Conservation (phyloP, 2,113 vertebrate species). For the Lepus europaeus region DNA sequence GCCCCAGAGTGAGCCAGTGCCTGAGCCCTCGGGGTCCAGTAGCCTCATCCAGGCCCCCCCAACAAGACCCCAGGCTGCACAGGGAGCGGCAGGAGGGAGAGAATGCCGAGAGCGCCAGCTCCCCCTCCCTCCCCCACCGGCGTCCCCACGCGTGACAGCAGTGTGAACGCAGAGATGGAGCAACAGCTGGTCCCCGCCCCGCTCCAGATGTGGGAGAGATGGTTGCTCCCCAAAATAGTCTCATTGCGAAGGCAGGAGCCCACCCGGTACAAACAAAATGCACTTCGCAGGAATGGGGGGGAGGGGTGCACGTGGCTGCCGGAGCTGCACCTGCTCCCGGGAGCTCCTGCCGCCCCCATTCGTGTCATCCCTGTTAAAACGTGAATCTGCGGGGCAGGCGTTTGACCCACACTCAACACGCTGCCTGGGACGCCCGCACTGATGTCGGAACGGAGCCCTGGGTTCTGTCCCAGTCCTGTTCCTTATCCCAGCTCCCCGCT, state of each 20-base stretch:
- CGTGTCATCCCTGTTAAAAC: no score
- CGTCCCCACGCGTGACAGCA: background rate
- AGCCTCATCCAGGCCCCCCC: background rate
- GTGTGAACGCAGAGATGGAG: background rate
- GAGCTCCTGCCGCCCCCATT: no score
- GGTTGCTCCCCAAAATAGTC: conserved; percentile 72
- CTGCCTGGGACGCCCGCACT: no score
- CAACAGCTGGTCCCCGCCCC: conserved; percentile 66
- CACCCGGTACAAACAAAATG: background rate
- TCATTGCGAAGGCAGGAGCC: conserved; percentile 16
- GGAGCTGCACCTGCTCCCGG: background rate
- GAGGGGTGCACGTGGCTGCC: background rate
- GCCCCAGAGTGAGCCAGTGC: no score
- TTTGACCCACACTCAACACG: no score
- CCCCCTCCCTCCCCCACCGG: background rate
- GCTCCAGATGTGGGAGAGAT: conserved; percentile 69
- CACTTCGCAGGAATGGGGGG: background rate
- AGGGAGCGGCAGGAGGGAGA: rapidly evolving
- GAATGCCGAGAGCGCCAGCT: background rate
- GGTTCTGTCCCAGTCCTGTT: no score
- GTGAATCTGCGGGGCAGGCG: no score
- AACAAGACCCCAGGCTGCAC: background rate
- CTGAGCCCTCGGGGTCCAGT: background rate
- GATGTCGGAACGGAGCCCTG: no score
- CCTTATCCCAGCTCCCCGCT: no score